Conservation (phyloP, 2,888 invertebrate species). For the Tinea semifulvella region DNA sequence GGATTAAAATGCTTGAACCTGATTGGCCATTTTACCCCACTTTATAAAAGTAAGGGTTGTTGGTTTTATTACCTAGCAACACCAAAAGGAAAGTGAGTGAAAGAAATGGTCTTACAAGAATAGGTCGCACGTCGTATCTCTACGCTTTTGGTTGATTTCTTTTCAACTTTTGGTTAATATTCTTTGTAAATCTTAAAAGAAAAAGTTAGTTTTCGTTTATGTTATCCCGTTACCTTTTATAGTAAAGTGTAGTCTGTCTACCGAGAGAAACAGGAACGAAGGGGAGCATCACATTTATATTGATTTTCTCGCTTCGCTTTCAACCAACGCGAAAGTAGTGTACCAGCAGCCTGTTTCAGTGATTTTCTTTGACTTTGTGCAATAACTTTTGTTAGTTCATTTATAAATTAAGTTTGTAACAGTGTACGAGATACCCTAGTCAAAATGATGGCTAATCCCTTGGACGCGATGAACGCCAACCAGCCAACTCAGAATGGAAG, state of each 20-base stretch:
- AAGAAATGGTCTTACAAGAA: constrained; percentile 66
- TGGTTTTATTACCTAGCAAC: constrained; percentile 35
- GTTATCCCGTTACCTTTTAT: constrained; percentile 24
- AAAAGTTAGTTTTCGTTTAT: constrained; percentile 57
- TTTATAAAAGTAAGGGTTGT: not conserved
- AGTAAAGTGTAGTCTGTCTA: constrained; percentile 7
- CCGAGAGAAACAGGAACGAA: constrained; percentile 42
- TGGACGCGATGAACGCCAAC: constrained; percentile 61
- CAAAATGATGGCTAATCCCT: constrained; percentile 64
- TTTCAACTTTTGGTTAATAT: constrained; percentile 64
- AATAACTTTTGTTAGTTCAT: constrained; percentile 34
- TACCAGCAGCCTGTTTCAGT: constrained; percentile 16
- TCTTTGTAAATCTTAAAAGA: constrained; percentile 59
- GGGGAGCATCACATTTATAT: constrained; percentile 66
- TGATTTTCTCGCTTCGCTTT: constrained; percentile 68
- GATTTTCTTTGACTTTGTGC: constrained; percentile 29
- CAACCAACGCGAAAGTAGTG: constrained; percentile 54
- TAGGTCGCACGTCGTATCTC: constrained; percentile 65
- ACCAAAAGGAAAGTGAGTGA: constrained; percentile 57
- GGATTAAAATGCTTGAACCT: too few species aligned
- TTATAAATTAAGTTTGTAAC: constrained; percentile 1
- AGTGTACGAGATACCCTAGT: constrained; percentile 16
- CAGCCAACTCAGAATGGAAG: constrained; percentile 81
- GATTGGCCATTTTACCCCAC: not conserved
- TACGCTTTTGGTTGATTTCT: constrained; percentile 67